Conservation (phyloP, 2,113 vertebrate species). For the Amphiprion percula region DNA sequence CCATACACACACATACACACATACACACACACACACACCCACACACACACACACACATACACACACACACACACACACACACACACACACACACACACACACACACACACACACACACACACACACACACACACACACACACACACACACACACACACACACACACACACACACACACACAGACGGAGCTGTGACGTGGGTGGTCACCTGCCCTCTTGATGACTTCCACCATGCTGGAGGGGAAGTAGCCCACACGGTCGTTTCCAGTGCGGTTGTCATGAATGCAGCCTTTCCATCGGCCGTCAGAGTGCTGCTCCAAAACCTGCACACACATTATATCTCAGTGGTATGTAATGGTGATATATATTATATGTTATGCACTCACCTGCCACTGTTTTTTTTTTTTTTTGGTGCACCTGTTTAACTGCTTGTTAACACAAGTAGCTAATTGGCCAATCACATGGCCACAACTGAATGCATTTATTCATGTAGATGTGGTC, state of each 20-base stretch:
- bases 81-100: slow-evolving; percentile 38
- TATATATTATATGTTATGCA: too few species aligned
- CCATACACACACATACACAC: slow-evolving; percentile 48
- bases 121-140: slow-evolving; percentile 39
- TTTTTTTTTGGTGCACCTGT: too few species aligned
- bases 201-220: slow-evolving; percentile 97
- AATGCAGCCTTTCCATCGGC: slow-evolving; percentile 98
- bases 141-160: slow-evolving; percentile 31
- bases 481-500: too few species aligned
- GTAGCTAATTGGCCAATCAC: too few species aligned
- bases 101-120: slow-evolving; percentile 50
- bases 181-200: slow-evolving; percentile 68
- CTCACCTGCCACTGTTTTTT: too few species aligned
- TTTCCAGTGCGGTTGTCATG: slow-evolving; percentile 99
- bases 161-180: slow-evolving; percentile 57
- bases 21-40: slow-evolving; percentile 36
- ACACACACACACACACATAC: slow-evolving; percentile 57
- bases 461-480: too few species aligned
- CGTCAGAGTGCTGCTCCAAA: slow-evolving; percentile 96
- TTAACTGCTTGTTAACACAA: too few species aligned
- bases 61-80: slow-evolving; percentile 40
- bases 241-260: slow-evolving; percentile 97
- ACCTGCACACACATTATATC: slow-evolving; percentile 82
- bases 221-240: slow-evolving; percentile 95
- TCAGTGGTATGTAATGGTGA: too few species aligned